These are phyloP conservation scores for Thecocarcelia acutangulata DNA, from an alignment of 2,888 invertebrate species.

Conservation along the genomic window DNA sequence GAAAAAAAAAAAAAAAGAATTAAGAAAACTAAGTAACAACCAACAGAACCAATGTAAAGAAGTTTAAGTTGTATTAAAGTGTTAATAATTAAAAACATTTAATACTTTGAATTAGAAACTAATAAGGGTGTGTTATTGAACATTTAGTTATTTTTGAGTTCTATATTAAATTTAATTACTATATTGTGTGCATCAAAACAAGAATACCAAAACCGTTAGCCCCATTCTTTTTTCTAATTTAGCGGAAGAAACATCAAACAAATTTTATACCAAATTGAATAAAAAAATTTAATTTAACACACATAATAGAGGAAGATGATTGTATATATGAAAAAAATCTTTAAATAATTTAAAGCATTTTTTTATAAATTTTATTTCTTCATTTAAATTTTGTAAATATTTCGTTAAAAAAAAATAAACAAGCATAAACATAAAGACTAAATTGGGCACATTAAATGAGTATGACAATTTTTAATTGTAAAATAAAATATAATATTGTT, in stretches of 20 bases:
- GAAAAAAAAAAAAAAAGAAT: not conserved
- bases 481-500: not conserved
- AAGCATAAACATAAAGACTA: slow-evolving; percentile 54
- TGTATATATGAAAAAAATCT: slow-evolving; percentile 61
- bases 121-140: not conserved
- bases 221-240: slow-evolving; percentile 5
- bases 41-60: slow-evolving; percentile 50
- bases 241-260: slow-evolving; percentile 2
- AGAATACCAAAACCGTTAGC: slow-evolving; percentile 31
- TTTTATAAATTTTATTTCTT: slow-evolving; percentile 22
- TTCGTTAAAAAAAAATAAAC: slow-evolving; percentile 39
- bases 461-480: not conserved
- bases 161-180: too few relatives aligned
- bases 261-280: slow-evolving; percentile 29
- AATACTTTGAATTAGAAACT: slow-evolving; percentile 7
- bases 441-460: slow-evolving; percentile 9
- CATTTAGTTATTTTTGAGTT: not conserved
- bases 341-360: slow-evolving; percentile 58
- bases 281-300: slow-evolving; percentile 33
- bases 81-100: slow-evolving; percentile 28
- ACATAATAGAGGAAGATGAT: slow-evolving; percentile 69
- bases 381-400: slow-evolving; percentile 28
- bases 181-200: not conserved
- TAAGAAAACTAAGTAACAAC: slow-evolving; percentile 33
- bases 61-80: slow-evolving; percentile 29